Percentiles rank a stretch among this genome's conserved stretches.
These are phyloP conservation scores for Buteo buteo DNA, from an alignment of 2,113 vertebrate species.

Conservation along the genomic window DNA sequence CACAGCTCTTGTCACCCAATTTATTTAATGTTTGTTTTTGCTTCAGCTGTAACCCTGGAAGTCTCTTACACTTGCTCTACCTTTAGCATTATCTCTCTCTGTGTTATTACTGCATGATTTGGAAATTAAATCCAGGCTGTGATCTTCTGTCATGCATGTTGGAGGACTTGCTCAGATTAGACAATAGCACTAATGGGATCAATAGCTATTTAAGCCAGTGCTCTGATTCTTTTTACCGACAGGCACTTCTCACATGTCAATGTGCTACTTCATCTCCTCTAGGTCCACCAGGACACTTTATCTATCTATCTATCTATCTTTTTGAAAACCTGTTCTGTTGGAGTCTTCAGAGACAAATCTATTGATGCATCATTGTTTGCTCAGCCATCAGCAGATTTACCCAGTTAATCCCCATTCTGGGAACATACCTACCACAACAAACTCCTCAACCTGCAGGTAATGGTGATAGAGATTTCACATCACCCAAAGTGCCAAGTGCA, in stretches of 20 bases:
- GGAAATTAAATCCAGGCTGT: not conserved
- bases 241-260: not conserved
- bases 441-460: not conserved
- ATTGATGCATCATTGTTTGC: not conserved
- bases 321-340: not conserved
- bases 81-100: not conserved
- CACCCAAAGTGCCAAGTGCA: not conserved
- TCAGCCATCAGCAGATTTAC: not conserved
- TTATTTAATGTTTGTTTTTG: conserved; percentile 20
- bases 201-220: not conserved
- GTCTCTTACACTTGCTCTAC: not conserved
- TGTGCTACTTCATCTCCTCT: not conserved
- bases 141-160: not conserved
- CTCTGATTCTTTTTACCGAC: not conserved
- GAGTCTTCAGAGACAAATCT: not conserved
- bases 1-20: not conserved
- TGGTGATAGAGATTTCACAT: not conserved
- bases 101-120: not conserved
- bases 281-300: not conserved
- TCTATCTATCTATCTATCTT: not conserved
- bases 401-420: not conserved
- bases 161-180: not conserved
- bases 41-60: conserved; percentile 7
- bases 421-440: not conserved
- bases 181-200: not conserved